Evolutionary conservation across 30 jellyfish, hydroid and myxozoan genomes (phyloP), one percentile per base, ranked within the genome.

Genomic region (Hydra vulgaris): DNA sequence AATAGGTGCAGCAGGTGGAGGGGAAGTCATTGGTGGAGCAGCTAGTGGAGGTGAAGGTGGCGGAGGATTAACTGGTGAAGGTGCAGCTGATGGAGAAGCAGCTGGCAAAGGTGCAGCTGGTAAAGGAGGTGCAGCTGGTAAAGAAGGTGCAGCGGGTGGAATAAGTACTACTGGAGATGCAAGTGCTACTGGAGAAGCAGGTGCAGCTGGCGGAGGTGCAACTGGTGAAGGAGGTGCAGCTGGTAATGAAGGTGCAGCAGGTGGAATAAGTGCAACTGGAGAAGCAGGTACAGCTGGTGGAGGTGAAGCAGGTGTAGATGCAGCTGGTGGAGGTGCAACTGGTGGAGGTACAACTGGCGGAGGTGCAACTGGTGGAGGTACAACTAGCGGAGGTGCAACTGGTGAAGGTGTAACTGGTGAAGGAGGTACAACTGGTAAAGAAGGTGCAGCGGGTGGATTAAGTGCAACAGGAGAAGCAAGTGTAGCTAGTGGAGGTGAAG

Each of bases 1-100:
- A 18, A 82, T 87, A 7, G 88, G 73, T 53, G 94, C 56, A 18
- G 87, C 61, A 7, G 56, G 54, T 21, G 89, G 75, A 18, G 95
- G 81, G 0, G 74, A n/a, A 21, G 77, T 69, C 0, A 78, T 79
- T 21, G 76, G 84, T 15, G 82, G 87, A 54, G 86, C 17, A 19
- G 72, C 68, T 72, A 52, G 70, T 53, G 71, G 55, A 22, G 77
- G 78, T 20, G 86, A 78, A 24, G 94, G 79, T 66, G 83, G 84
- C 15, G 78, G 61, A 54, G 91, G 91, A 19, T 67, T 67, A 15
- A 54, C 74, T n/a, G 82, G 81, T 52, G 80, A 25, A 18, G 81
- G 73, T 23, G 90, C 86, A 8, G 80, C 84, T 15, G 74, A 24
- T 26, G 87, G 75, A n/a, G 85, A 67, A 7, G 90, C 74, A 0